Evolutionary conservation across 2,888 invertebrate species (phyloP).

Genomic region (Zaprionus lineosus): DNA sequence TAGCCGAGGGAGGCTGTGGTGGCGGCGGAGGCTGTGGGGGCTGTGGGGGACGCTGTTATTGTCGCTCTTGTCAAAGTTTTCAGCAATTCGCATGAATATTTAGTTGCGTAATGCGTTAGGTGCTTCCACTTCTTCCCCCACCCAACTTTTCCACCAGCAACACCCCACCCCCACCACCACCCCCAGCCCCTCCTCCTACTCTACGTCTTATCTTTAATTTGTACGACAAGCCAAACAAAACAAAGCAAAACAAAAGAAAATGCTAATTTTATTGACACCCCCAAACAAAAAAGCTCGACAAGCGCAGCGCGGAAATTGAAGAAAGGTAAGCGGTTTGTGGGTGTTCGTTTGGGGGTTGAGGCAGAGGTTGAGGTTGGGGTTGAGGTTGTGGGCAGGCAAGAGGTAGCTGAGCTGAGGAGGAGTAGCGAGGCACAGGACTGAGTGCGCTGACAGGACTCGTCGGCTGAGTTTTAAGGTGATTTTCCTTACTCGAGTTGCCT

Average conservation of each 20-base stretch:
- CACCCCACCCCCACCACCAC: background rate
- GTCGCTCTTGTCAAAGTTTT: slow-evolving; percentile 33
- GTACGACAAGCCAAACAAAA: slow-evolving; percentile 66
- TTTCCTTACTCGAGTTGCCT: slow-evolving; percentile 20
- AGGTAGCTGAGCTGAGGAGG: too few species aligned
- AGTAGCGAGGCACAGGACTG: background rate
- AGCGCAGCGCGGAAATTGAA: slow-evolving; percentile 58
- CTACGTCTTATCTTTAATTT: slow-evolving; percentile 70
- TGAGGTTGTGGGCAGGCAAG: too few species aligned
- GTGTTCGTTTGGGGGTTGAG: background rate
- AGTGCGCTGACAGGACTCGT: too few species aligned
- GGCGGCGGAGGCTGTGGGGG: too few species aligned
- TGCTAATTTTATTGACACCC: slow-evolving; percentile 78
- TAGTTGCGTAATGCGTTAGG: slow-evolving; percentile 69
- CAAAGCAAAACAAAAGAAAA: slow-evolving; percentile 67
- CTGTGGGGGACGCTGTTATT: too few species aligned
- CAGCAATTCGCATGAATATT: slow-evolving; percentile 72
- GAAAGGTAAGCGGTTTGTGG: slow-evolving; percentile 50
- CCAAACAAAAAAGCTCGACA: slow-evolving; percentile 17
- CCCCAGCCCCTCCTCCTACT: slow-evolving; percentile 13
- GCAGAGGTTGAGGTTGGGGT: too few species aligned
- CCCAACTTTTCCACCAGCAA: background rate
- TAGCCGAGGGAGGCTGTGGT: too few species aligned
- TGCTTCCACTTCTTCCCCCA: slow-evolving; percentile 4
- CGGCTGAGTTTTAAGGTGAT: background rate